phyloP scores from a whole-genome alignment of 2,888 invertebrate genomes.

The Phaonia tiefii region DNA sequence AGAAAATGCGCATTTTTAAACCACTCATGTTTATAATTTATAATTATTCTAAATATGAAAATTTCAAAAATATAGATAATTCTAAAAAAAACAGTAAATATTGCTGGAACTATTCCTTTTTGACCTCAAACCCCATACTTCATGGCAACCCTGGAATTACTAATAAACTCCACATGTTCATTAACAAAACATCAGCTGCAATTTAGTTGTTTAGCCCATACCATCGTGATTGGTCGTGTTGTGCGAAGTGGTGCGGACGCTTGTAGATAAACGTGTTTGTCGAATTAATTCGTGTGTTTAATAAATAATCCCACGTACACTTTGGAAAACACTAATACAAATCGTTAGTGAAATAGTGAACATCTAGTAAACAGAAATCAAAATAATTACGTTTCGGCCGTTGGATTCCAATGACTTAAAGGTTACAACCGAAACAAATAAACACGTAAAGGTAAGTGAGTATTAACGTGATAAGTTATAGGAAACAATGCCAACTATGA shows the following conservation, averaged over 20 bases:
- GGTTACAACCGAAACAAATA: background rate
- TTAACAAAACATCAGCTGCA: constrained; percentile 51
- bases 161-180: constrained; percentile 38
- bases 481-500: no score
- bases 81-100: no score
- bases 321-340: background rate
- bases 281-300: constrained; percentile 5
- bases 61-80: no score
- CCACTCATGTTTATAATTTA: no score
- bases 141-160: constrained; percentile 42
- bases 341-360: no score
- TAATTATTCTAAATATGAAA: no score
- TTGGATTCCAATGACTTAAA: background rate
- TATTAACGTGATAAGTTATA: constrained; percentile 3
- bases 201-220: constrained; percentile 49
- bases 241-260: background rate
- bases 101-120: no score
- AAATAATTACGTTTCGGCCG: background rate
- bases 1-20: no score
- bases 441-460: constrained; percentile 51
- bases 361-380: background rate
- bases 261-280: background rate
- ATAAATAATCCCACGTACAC: background rate
- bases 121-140: no score
- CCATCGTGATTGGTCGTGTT: background rate